A percentile compares a stretch with the other conserved stretches of the same genome.
Conservation (phyloP, 35 echinoderm and acorn worm species). For the Apostichopus japonicus region DNA sequence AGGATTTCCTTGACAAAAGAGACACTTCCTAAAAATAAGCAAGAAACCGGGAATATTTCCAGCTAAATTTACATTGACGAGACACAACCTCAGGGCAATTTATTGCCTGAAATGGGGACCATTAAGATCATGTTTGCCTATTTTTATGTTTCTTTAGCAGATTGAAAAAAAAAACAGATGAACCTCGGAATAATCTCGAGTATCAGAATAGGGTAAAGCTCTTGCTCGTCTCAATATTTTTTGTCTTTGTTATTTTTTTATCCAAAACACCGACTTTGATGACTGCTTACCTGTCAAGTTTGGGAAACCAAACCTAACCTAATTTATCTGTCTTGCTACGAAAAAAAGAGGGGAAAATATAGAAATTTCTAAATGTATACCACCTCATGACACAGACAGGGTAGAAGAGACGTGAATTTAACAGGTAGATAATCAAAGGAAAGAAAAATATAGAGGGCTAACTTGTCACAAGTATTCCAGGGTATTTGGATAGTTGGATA, state of each 20-base stretch:
- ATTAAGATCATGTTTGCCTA: background rate
- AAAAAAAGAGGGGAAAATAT: background rate
- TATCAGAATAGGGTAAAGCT: background rate
- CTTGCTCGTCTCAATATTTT: background rate
- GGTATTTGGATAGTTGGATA: too few species aligned
- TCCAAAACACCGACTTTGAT: background rate
- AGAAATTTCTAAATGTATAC: background rate
- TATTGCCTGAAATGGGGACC: background rate
- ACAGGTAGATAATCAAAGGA: background rate
- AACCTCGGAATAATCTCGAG: background rate
- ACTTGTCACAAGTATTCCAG: too few species aligned
- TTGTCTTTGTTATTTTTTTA: background rate
- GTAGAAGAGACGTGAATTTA: background rate
- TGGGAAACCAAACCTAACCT: too few species aligned
- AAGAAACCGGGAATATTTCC: background rate
- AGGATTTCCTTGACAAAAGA: background rate
- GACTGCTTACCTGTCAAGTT: background rate
- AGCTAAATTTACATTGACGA: background rate
- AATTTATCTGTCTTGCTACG: too few species aligned
- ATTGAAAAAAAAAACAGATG: background rate
- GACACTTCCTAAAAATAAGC: background rate
- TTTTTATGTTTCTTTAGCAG: background rate
- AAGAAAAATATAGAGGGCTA: too few species aligned
- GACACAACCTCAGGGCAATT: background rate
- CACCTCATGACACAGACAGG: background rate